Percentiles rank a stretch among this genome's conserved stretches.
Evolutionary conservation across 2,113 vertebrate species (phyloP).

Genomic region (Acrocephalus kingi): DNA sequence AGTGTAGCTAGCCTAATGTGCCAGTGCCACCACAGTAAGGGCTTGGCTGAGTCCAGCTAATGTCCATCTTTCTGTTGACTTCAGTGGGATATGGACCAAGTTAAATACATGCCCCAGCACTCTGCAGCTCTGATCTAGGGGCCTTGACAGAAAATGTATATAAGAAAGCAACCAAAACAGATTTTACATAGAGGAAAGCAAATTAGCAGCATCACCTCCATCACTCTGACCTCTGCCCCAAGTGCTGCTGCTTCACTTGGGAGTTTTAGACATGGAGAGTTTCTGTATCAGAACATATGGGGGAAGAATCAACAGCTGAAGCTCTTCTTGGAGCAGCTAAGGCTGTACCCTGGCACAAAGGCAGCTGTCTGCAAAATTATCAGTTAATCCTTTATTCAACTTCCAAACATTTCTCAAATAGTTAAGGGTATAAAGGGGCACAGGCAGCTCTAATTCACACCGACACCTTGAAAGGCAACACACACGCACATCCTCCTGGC

Average conservation of each 20-base stretch:
- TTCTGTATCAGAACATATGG: neutral
- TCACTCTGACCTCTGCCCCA: neutral
- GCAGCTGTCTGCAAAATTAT: constrained; percentile 28
- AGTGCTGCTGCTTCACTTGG: neutral
- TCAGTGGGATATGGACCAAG: neutral
- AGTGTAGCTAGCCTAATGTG: neutral
- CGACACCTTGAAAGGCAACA: neutral
- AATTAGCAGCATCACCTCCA: neutral
- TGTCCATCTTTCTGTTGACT: neutral
- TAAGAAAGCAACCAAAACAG: neutral
- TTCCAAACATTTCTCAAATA: constrained; percentile 41
- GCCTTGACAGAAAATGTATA: fast-evolving
- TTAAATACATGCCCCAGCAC: neutral
- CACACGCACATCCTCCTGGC: neutral
- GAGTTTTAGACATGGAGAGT: neutral
- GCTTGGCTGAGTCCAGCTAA: neutral
- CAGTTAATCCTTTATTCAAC: constrained; percentile 40
- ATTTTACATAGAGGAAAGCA: neutral
- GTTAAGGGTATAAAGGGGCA: neutral
- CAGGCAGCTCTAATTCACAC: neutral
- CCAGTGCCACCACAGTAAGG: neutral
- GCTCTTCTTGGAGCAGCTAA: neutral
- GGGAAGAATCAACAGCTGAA: neutral
- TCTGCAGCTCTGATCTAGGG: neutral
- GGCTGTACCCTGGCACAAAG: neutral